Evolutionary conservation across 1,140 invertebrate genomes (phyloP), one percentile per base, ranked within the genome.

Genomic region (Drosophila asahinai): DNA sequence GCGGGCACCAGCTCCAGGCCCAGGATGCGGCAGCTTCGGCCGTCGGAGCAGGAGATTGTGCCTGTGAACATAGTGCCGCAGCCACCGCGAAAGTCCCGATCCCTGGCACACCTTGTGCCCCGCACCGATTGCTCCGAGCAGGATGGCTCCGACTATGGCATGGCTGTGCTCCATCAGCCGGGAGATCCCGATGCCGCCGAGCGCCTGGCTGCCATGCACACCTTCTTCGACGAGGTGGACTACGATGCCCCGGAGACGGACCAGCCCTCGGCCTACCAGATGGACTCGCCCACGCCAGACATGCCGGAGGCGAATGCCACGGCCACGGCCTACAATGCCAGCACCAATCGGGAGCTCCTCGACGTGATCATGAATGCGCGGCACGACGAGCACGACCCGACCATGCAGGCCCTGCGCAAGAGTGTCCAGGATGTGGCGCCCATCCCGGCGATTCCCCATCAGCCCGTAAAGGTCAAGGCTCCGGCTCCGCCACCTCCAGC

Each of bases 11-110:
- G 14, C 14, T 33, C 33, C 42, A 52, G 48, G 25, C 30, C 59
- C 5, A 78, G 61, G 47, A 19, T 72, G 19, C 61, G 54, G 0
- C 77, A 80, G 45, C 64, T 74, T 12, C 9, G 66, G 9, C 54
- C 42, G 2, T 51, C 73, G 42, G 95, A 96, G 82, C 86, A 93
- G 58, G 94, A 95, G 73, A 96, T 96, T 42, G 93, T 96, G 45
- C 95, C 95, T 4, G 94, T 93, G 1, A 95, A 95, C 82, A 94
- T 96, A 63, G 86, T 95, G 12, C 95, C 95, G 4, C 95, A 95
- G 77, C 95, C 95, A 48, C 95, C 95, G 0, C 80, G 95, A 93
- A 93, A 93, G 51, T 83, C 92, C 77, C 93, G 95, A 9, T 95
- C 95, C 43, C 79, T 95, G 42, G 93, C 94, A 14, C 94, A 95